Conservation (phyloP, 2,888 invertebrate species). For the Rhogogaster chlorosoma region DNA sequence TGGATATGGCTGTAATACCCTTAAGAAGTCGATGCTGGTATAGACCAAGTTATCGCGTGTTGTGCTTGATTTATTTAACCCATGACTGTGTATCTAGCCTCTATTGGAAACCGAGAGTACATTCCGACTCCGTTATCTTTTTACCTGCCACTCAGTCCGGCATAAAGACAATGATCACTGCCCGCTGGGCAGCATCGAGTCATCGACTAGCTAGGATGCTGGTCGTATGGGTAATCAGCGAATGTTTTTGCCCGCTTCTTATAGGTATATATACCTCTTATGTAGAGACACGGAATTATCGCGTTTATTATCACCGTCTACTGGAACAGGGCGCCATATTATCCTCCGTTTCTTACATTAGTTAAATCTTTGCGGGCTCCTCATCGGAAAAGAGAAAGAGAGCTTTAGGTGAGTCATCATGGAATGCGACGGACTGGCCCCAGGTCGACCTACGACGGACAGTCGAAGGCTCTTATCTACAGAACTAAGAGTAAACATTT, state of each 20-base stretch:
- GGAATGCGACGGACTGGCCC: conserved; percentile 57
- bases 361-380: conserved; percentile 28
- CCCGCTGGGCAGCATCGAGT: background rate
- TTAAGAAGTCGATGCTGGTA: too few relatives aligned
- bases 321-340: conserved; percentile 10
- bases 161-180: conserved; percentile 19
- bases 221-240: background rate
- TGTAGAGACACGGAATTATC: background rate
- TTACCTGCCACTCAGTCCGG: conserved; percentile 40
- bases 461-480: conserved; percentile 60
- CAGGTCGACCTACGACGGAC: conserved; percentile 29
- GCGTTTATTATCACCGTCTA: conserved; percentile 6
- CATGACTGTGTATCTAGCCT: background rate
- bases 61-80: conserved; percentile 47
- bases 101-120: conserved; percentile 46
- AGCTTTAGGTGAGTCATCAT: conserved; percentile 54
- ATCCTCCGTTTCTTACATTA: conserved; percentile 17
- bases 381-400: background rate
- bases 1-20: background rate
- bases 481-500: conserved; percentile 63
- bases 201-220: conserved; percentile 6
- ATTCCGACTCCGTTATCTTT: conserved; percentile 36
- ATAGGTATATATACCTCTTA: background rate
- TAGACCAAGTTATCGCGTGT: background rate
- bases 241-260: conserved; percentile 11